Percentiles rank a stretch among this genome's conserved stretches.
phyloP scores from a whole-genome alignment of 64 coral and sea anemone genomes.

The Pocillopora verrucosa region DNA sequence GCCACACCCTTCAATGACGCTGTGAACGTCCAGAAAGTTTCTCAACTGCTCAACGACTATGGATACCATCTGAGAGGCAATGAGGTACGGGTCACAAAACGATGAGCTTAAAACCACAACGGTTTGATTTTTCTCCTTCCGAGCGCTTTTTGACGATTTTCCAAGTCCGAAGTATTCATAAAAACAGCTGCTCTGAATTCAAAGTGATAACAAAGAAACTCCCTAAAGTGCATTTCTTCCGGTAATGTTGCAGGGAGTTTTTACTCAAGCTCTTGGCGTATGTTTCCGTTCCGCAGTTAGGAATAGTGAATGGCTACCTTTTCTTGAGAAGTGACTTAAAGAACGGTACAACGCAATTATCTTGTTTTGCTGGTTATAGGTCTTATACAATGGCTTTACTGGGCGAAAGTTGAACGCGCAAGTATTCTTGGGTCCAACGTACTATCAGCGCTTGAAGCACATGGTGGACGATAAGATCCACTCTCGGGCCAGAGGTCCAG shows the following conservation, averaged over 20 bases:
- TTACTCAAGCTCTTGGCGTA: no score
- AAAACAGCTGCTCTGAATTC: no score
- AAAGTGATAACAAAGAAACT: no score
- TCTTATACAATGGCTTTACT: conserved; percentile 94
- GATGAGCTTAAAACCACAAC: not conserved
- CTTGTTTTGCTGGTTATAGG: conserved; percentile 39
- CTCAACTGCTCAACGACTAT: conserved; percentile 93
- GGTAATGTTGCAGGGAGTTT: no score
- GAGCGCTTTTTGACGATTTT: no score
- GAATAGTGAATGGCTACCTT: no score
- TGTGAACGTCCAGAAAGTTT: conserved; percentile 96
- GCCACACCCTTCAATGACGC: conserved; percentile 98
- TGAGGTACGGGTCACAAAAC: conserved; percentile 57
- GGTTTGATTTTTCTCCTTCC: not conserved
- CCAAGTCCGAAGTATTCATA: no score
- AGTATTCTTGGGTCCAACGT: conserved; percentile 96
- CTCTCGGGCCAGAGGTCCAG: conserved; percentile 88
- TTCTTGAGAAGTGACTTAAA: not conserved
- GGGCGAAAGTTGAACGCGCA: conserved; percentile 90
- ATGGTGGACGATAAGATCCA: conserved; percentile 99
- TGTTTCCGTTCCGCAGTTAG: no score
- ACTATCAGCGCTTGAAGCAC: conserved; percentile 97
- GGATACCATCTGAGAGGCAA: conserved; percentile 95
- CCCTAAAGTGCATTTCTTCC: no score
- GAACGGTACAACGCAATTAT: not conserved